Conservation (phyloP, 2,888 invertebrate genomes). For the Julus scandinavius region DNA sequence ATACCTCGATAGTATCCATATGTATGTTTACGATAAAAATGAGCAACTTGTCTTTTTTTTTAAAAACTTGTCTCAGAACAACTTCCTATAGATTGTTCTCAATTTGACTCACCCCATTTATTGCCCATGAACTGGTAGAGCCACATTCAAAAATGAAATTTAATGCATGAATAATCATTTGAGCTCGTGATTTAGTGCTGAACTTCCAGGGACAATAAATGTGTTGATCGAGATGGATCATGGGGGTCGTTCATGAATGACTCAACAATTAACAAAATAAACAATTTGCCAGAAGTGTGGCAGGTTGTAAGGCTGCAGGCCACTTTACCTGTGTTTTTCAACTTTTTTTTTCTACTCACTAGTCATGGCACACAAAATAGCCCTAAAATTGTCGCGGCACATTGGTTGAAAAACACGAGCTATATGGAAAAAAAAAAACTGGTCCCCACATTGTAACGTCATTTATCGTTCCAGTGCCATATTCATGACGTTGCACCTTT, state of each 20-base stretch:
- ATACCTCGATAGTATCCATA: too few relatives aligned
- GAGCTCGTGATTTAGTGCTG: not conserved
- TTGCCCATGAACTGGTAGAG: not conserved
- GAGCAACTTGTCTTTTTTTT: too few relatives aligned
- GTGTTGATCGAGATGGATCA: conserved; percentile 9
- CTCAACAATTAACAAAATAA: not conserved
- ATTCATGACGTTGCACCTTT: not conserved
- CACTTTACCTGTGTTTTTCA: not conserved
- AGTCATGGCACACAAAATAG: not conserved
- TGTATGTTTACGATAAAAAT: not conserved
- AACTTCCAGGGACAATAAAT: not conserved
- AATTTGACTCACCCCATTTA: not conserved
- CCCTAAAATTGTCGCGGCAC: not conserved
- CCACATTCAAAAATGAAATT: not conserved
- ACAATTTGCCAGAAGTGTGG: not conserved
- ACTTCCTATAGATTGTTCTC: not conserved
- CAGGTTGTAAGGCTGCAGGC: not conserved
- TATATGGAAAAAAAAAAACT: not conserved
- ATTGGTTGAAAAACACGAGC: not conserved
- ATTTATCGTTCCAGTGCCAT: not conserved
- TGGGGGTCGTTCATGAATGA: not conserved
- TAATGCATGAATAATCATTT: not conserved
- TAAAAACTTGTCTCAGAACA: not conserved
- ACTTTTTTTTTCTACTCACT: not conserved
- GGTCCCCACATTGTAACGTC: not conserved